A percentile compares a stretch with the other conserved stretches of the same genome.
These are phyloP conservation scores for Adela reaumurella DNA, from an alignment of 2,888 invertebrate genomes.

Conservation along the genomic window DNA sequence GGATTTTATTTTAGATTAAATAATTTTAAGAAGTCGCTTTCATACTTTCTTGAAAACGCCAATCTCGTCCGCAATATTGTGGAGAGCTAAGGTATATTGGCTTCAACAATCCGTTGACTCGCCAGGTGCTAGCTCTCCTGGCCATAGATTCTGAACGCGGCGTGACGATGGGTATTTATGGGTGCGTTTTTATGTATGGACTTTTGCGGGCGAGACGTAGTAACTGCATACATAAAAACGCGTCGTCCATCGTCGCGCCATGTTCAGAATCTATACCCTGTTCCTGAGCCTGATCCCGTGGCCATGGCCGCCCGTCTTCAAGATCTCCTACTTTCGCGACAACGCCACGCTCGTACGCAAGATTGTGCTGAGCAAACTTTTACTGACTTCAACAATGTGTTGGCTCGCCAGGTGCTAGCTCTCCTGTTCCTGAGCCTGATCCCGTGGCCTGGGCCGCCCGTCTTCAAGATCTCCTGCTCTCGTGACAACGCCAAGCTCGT, in stretches of 20 bases:
- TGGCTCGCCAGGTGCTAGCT: constrained; percentile 63
- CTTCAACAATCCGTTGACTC: too few species aligned
- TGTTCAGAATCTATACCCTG: too few species aligned
- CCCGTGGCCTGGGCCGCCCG: constrained; percentile 84
- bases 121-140: constrained; percentile 72
- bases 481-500: constrained; percentile 87
- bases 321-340: constrained; percentile 83
- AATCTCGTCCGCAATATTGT: too few species aligned
- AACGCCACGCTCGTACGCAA: constrained; percentile 84
- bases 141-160: too few species aligned
- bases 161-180: too few species aligned
- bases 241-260: too few species aligned
- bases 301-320: constrained; percentile 84
- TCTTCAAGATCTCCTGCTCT: constrained; percentile 83
- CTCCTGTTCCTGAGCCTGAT: constrained; percentile 78
- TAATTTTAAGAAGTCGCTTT: constrained; percentile 5
- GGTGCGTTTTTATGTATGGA: too few species aligned
- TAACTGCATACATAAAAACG: too few species aligned
- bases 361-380: constrained; percentile 76
- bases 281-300: constrained; percentile 82
- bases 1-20: not conserved
- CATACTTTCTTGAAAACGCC: not conserved
- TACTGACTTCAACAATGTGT: not conserved
- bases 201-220: too few species aligned
- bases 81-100: too few species aligned